Conservation (phyloP, 2,113 vertebrate species). For the Enhydra lutris region DNA sequence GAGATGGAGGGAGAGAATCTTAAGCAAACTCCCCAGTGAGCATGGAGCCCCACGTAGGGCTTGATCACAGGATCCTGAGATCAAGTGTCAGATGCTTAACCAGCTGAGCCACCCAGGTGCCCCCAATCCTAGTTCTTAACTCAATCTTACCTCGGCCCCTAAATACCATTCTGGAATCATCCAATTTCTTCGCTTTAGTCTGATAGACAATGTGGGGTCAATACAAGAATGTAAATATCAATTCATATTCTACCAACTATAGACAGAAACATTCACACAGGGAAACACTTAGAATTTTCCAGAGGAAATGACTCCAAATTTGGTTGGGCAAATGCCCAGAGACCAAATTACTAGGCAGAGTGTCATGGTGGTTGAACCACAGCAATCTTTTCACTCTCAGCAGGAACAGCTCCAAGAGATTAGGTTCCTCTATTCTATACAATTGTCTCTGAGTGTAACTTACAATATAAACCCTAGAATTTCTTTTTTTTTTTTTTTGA, state of each 20-base stretch:
- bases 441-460: not conserved
- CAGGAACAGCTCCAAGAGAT: not conserved
- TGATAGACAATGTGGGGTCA: not conserved
- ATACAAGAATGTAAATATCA: not conserved
- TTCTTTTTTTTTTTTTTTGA: conserved; percentile 7
- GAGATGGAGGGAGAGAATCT: not conserved
- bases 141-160: not conserved
- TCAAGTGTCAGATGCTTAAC: too few relatives aligned
- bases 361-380: not conserved
- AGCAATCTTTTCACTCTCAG: not conserved
- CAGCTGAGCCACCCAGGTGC: too few relatives aligned
- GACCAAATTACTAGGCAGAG: not conserved
- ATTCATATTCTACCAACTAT: not conserved
- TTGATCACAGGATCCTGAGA: not conserved
- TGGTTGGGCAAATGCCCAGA: not conserved
- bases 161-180: not conserved
- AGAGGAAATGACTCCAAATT: not conserved
- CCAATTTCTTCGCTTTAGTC: not conserved
- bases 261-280: not conserved
- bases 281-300: conserved; percentile 3
- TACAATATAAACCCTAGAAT: not conserved
- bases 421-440: not conserved
- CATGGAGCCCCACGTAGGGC: not conserved
- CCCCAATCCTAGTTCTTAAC: not conserved
- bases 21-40: not conserved